Base-by-base conservation (phyloP, 2,888 invertebrate genomes). In the Drosophila neotestacea region DNA sequence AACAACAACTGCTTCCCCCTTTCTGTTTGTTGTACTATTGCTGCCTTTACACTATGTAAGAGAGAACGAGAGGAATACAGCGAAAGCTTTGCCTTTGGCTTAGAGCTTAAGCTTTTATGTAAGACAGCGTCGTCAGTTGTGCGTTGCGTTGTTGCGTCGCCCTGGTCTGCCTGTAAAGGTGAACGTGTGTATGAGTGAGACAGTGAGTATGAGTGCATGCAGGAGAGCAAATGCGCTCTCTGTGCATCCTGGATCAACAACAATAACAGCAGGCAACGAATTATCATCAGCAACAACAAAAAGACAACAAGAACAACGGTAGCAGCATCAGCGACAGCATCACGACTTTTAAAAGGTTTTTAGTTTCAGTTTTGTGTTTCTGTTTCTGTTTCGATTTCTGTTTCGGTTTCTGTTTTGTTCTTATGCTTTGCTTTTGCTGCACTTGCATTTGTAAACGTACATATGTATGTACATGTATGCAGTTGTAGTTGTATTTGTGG, bases 121-220 rank as follows among this genome's bases (percentile, higher is more conserved):
- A 85, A 88, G 73, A 77, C 67, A 69, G 70, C 73, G 77, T 46
- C 79, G 22, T 22, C 22, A 75, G 67, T 70, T 75, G 81, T 80
- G 79, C 80, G 83, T 85, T 75, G 28, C 42, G 59, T 77, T 70
- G 81, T 81, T 58, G 60, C 71, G 85, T 69, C 70, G 86, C 86
- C 86, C 85, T 84, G 69, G 67, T 54, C 85, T 71, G 88, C 89
- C 89, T 89, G 85, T 28, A 87, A 81, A 67, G 61, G 56, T 70
- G 64, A 67, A 62, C 39, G 44, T 38, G 55, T 51, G 48, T 51
- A 39, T 64, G 51, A n/a, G 46, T 30, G 51, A 51, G 36, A 44
- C 51, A 64, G 11, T 52, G 38, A 16, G 22, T 48, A 10, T 13
- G 58, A 22, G 32, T 44, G 44, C 30, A 63, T 75, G 59, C 60